phyloP scores from a whole-genome alignment of 2,113 vertebrate genomes.

The Stigmatopora nigra region DNA sequence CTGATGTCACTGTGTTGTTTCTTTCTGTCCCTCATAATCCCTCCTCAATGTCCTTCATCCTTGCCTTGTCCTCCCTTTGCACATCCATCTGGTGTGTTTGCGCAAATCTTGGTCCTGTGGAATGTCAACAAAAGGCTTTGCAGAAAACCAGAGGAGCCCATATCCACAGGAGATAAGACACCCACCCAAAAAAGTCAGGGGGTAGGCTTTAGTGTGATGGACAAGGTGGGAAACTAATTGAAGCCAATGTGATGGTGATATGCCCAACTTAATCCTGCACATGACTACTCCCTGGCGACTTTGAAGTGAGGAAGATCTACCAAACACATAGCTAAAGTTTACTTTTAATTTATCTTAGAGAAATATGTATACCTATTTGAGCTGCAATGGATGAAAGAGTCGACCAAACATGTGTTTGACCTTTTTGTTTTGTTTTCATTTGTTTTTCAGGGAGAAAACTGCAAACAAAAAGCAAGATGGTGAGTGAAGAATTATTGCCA shows the following conservation, averaged over 20 bases:
- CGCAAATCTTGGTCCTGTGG: conserved; percentile 65
- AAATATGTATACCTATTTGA: too few species aligned
- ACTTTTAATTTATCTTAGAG: too few species aligned
- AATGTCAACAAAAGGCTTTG: conserved; percentile 72
- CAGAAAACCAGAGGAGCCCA: conserved; percentile 57
- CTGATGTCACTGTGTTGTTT: conserved; percentile 29
- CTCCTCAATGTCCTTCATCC: conserved; percentile 37
- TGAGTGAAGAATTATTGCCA: too few species aligned
- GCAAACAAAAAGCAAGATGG: too few species aligned
- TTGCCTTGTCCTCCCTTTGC: conserved; percentile 32
- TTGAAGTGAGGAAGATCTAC: conserved; percentile 1
- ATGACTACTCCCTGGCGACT: conserved; percentile 11
- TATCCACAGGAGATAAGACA: conserved; percentile 61
- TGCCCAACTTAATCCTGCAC: conserved; percentile 24
- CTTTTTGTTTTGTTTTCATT: too few species aligned
- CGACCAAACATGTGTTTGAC: too few species aligned
- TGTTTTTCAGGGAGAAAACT: too few species aligned
- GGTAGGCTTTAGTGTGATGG: conserved; percentile 12
- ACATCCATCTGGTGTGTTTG: conserved; percentile 68
- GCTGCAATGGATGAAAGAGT: too few species aligned
- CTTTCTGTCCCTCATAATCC: conserved; percentile 28
- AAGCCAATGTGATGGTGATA: conserved; percentile 36
- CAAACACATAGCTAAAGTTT: background rate
- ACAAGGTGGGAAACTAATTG: conserved; percentile 42
- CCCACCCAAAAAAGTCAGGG: conserved; percentile 27